Evolutionary conservation across 1,140 invertebrate species (phyloP), one percentile per base, ranked within the genome.

Genomic region (Euura lappo): DNA sequence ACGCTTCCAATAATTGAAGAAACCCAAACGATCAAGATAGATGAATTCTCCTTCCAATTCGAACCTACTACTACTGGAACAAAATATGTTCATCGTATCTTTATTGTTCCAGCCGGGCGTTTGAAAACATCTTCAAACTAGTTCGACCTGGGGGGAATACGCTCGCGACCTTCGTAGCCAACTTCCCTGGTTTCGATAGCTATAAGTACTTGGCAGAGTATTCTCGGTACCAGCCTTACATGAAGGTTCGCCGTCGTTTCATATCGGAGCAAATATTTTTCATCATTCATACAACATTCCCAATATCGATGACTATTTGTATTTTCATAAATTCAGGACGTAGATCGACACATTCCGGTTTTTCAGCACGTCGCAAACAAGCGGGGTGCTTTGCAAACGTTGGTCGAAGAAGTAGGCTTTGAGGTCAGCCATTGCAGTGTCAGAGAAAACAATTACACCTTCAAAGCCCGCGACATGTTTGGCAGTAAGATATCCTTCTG

Each of bases 101-200:
- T 46, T 71, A 70, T 8, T 73, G 5, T 79, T 84, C 10, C 82
- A 94, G 92, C 77, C 83, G 81, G 76, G 91, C 91, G 0, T 89
- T 93, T 71, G 80, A 86, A 75, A 94, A 94, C 78, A 91, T 94
- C 51, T 91, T 89, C 78, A 81, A 91, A 64, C 77, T 94, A 7
- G 84, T 94, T 2, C 88, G 88, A 72, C 88, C 89, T 2, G 91
- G 90, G n/a, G 94, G 94, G 2, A 92, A 93, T 76, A 90, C 90
- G 45, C 80, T 95, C 1, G 79, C 95, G 6, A 90, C 92, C 6
- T 94, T 95, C 77, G 79, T 94, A 1, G 93, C 91, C 0, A 88
- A 89, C n/a, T 93, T 93, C 85, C 90, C 91, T 0, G 89, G 94
- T 4, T 95, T 92, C 77, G 90, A 93, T 65, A 90, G 94, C 2